Evolutionary conservation across 2,888 invertebrate genomes (phyloP), one percentile per base, ranked within the genome.

Genomic region (Mythimna albipuncta): DNA sequence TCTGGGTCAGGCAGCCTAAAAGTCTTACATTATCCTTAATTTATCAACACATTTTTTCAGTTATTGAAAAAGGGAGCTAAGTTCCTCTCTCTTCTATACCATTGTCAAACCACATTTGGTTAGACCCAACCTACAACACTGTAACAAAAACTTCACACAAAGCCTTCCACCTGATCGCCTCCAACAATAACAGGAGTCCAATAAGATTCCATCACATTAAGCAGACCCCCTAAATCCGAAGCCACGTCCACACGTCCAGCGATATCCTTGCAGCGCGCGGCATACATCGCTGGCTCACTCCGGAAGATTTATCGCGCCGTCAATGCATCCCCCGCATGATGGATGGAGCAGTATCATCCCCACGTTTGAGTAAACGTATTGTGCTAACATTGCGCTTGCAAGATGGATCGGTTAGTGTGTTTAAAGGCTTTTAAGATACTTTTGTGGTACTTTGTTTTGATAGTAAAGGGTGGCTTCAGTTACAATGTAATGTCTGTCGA

Each of bases 291-390:
- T 72, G 87, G 75, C 74, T 86, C 77, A 69, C 79, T 76, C 66
- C 66, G 75, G 79, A 80, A 86, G 84, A 87, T 88, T 87, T 89
- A 88, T 84, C 80, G 79, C 75, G 75, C 81, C 83, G 85, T 83
- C 88, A 85, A 84, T 82, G 78, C 79, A 77, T 82, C 68, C 86
- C 77, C 77, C 54, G 77, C 77, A 85, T 85, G 85, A 84, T 82
- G 77, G 89, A 87, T 85, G 83, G 76, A 69, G 67, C 69, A 75
- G 78, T 82, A 69, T 79, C 75, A 83, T 79, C 87, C 75, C 67
- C 84, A 81, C 80, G 80, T 69, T 80, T 86, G 79, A 82, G 84
- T 82, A 87, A 86, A 84, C 86, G 81, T 81, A 86, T 86, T 85
- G 82, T 84, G 82, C 78, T 75, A 79, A 84, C 72, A 62, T 44